Conservation (phyloP, 2,113 vertebrate genomes). For the Axis porcinus region DNA sequence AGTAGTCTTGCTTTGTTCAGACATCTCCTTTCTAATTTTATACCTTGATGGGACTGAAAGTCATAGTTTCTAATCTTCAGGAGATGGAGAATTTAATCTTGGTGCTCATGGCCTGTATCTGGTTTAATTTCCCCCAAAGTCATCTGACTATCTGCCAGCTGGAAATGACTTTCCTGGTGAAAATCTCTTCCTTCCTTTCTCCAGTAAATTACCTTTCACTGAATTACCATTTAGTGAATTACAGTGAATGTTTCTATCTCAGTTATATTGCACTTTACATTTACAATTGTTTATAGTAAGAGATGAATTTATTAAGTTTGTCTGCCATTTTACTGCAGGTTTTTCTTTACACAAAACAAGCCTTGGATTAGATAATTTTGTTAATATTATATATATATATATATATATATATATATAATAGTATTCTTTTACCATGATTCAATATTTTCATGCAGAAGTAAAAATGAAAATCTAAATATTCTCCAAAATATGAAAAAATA, state of each 20-base stretch:
- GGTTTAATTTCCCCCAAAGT: not conserved
- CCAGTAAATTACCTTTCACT: not conserved
- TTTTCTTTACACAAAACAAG: not conserved
- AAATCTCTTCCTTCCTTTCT: not conserved
- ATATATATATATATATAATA: not conserved
- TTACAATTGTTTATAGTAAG: not conserved
- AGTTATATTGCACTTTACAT: not conserved
- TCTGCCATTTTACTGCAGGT: not conserved
- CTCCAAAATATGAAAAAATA: not conserved
- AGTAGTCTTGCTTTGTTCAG: not conserved
- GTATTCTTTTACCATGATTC: not conserved
- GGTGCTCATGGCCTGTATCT: fast-evolving
- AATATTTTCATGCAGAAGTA: not conserved
- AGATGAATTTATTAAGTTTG: not conserved
- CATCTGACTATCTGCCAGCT: not conserved
- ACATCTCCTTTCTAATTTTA: not conserved
- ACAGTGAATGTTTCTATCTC: not conserved
- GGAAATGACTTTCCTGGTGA: not conserved
- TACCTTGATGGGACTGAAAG: not conserved
- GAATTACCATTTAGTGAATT: not conserved
- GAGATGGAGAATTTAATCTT: not conserved
- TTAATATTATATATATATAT: not conserved
- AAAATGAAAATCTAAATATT: not conserved
- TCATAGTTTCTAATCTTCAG: not conserved
- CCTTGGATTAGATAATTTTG: not conserved